Percentiles rank a stretch among this genome's conserved stretches.
Conservation (phyloP, 2,888 invertebrate species). For the Calliopum simillimum region DNA sequence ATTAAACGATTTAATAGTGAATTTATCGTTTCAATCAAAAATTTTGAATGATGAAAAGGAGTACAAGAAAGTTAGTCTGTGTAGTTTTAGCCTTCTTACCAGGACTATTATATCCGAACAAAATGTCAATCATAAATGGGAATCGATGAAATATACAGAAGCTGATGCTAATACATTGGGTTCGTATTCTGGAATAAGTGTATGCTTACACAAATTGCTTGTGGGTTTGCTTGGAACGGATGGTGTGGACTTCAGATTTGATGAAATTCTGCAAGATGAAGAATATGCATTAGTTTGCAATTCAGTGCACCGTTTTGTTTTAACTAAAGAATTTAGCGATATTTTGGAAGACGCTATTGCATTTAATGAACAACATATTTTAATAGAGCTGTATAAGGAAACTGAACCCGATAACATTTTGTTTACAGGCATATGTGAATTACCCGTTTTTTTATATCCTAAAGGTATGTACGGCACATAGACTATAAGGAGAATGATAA, state of each 20-base stretch:
- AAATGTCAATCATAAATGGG: constrained; percentile 50
- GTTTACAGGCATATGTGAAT: constrained; percentile 52
- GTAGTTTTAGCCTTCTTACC: constrained; percentile 49
- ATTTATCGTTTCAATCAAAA: constrained; percentile 48
- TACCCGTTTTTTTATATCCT: constrained; percentile 56
- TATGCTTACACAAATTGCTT: constrained; percentile 38
- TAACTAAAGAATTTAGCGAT: constrained; percentile 48
- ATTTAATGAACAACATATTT: constrained; percentile 48
- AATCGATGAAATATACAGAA: constrained; percentile 34
- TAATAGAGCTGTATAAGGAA: constrained; percentile 51
- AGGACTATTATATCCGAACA: constrained; percentile 51
- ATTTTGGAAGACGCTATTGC: constrained; percentile 50
- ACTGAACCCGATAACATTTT: constrained; percentile 46
- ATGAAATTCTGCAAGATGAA: constrained; percentile 41
- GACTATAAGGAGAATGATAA: background rate
- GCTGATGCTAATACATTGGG: constrained; percentile 48
- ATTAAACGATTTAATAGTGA: constrained; percentile 44
- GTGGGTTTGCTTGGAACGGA: constrained; percentile 46
- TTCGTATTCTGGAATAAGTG: constrained; percentile 36
- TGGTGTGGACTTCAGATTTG: constrained; percentile 45
- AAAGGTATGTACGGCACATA: constrained; percentile 47
- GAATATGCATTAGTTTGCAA: constrained; percentile 56
- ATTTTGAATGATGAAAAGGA: constrained; percentile 32
- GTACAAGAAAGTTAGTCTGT: constrained; percentile 46
- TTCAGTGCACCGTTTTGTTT: constrained; percentile 55